Conservation (phyloP, 2,113 vertebrate genomes). For the Syngnathus typhle region DNA sequence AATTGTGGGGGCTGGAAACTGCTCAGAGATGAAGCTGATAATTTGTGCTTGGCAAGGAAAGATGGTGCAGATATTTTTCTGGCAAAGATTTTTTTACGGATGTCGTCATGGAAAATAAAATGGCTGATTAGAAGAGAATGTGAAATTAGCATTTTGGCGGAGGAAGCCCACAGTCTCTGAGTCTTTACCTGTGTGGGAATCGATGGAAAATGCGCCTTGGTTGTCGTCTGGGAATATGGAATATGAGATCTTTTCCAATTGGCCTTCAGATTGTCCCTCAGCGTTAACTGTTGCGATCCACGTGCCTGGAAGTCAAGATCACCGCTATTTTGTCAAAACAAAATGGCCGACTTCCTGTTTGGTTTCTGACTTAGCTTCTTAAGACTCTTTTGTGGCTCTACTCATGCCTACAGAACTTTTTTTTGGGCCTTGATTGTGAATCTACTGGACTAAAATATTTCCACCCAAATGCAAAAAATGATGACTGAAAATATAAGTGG, state of each 20-base stretch:
- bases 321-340: neutral
- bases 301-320: constrained; percentile 65
- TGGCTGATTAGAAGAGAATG: constrained; percentile 13
- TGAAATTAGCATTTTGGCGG: constrained; percentile 2
- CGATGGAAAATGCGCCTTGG: constrained; percentile 73
- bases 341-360: neutral
- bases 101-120: constrained; percentile 34
- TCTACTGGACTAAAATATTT: neutral
- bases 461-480: neutral
- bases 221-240: constrained; percentile 79
- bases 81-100: constrained; percentile 9
- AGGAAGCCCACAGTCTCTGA: neutral
- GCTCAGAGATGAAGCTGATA: constrained; percentile 20
- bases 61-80: constrained; percentile 12
- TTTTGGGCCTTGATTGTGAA: neutral
- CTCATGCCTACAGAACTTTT: neutral
- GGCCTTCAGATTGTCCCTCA: constrained; percentile 51
- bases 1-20: neutral
- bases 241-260: constrained; percentile 68
- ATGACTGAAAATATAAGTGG: neutral
- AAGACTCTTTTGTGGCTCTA: neutral
- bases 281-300: constrained; percentile 77
- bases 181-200: constrained; percentile 74
- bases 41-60: neutral
- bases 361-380: neutral